These are phyloP conservation scores for Drosophila lacicola DNA, from an alignment of 2,888 invertebrate species.

Conservation along the genomic window DNA sequence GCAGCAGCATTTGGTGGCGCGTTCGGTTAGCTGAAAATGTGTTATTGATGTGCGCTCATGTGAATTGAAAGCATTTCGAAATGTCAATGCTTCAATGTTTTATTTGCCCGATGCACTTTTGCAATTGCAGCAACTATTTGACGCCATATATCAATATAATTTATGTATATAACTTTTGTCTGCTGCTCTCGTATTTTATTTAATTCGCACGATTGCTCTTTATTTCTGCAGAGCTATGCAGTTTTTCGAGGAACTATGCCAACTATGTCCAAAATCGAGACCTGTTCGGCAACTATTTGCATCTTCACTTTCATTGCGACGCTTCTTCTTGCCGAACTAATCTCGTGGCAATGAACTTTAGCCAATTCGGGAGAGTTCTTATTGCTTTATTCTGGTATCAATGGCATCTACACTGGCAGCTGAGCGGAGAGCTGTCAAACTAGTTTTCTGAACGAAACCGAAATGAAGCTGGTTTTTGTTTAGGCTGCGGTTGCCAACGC, in stretches of 20 bases:
- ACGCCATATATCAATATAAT: conserved; percentile 28
- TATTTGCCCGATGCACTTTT: conserved; percentile 28
- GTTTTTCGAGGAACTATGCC: conserved; percentile 32
- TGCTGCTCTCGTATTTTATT: conserved; percentile 23
- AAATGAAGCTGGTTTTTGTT: conserved; percentile 66
- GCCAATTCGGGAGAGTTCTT: conserved; percentile 38
- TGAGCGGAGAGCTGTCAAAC: conserved; percentile 66
- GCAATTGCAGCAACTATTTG: conserved; percentile 34
- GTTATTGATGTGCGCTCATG: conserved; percentile 55
- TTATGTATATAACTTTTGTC: conserved; percentile 2
- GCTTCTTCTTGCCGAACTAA: conserved; percentile 7
- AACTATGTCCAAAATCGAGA: conserved; percentile 43
- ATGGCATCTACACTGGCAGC: conserved; percentile 48
- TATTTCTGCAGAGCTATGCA: conserved; percentile 3
- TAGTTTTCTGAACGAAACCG: conserved; percentile 74
- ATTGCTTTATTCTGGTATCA: conserved; percentile 43
- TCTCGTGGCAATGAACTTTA: conserved; percentile 70
- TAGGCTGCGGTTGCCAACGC: conserved; percentile 21
- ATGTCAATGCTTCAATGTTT: conserved; percentile 68
- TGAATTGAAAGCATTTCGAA: conserved; percentile 66
- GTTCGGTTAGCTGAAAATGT: conserved; percentile 43
- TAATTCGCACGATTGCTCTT: conserved; percentile 38
- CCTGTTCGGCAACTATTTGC: conserved; percentile 65
- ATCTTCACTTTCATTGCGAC: conserved; percentile 71
- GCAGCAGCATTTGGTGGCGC: conserved; percentile 7